A percentile compares a stretch with the other conserved stretches of the same genome.
phyloP scores from a whole-genome alignment of 2,113 vertebrate species.

The Cardinalis cardinalis region DNA sequence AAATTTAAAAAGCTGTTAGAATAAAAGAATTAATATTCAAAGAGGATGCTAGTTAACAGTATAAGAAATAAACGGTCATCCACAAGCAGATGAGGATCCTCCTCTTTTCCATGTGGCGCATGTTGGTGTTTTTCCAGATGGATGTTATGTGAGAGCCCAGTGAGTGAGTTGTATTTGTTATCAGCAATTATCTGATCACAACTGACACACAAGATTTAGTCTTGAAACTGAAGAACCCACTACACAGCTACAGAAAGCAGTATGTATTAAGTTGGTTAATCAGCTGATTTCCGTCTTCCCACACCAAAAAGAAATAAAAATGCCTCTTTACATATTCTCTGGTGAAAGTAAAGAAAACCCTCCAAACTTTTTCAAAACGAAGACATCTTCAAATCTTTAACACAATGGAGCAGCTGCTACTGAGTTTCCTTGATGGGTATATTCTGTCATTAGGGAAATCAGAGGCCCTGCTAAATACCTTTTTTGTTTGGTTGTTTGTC shows the following conservation, averaged over 20 bases:
- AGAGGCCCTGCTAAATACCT: conserved; percentile 60
- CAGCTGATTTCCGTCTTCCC: not conserved
- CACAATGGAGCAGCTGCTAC: conserved; percentile 54
- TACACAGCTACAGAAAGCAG: conserved; percentile 18
- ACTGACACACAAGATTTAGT: not conserved
- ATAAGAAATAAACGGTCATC: not conserved
- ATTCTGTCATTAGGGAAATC: conserved; percentile 67
- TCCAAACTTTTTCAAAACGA: conserved; percentile 43
- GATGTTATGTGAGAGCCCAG: not conserved
- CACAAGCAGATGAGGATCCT: not conserved
- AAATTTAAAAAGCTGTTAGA: not conserved
- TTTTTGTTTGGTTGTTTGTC: conserved; percentile 62
- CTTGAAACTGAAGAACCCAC: not conserved
- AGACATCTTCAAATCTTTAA: conserved; percentile 53
- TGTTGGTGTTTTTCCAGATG: not conserved
- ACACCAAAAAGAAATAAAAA: conserved; percentile 8
- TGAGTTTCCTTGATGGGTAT: conserved; percentile 51
- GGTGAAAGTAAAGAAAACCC: conserved; percentile 32
- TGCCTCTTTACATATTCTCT: conserved; percentile 31
- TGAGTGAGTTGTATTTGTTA: not conserved
- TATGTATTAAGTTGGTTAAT: conserved; percentile 6
- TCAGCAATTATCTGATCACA: not conserved
- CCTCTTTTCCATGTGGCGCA: not conserved
- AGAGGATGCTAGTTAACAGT: not conserved
- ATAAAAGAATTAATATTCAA: not conserved